Evolutionary conservation across 1,140 invertebrate genomes (phyloP), one percentile per base, ranked within the genome.

Genomic region (Drosophila biarmipes): DNA sequence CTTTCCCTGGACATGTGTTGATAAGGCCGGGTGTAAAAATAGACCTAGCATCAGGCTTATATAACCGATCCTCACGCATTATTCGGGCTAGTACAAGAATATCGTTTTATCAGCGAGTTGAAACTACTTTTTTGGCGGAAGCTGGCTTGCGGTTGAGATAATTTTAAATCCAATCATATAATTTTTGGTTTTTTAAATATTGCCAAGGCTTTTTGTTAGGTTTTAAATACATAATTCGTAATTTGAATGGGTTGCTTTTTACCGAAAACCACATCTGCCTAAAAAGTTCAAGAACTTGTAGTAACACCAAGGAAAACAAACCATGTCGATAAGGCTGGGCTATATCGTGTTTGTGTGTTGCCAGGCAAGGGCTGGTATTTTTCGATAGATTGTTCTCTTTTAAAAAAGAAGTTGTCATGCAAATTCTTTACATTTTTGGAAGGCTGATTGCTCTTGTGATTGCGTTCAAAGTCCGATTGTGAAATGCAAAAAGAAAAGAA

Each of bases 1-100:
- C 81, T 86, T 80, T 80, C 73, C 62, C 55, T 57, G 38, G n/a
- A 19, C 8, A n/a, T n/a, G 8, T 19, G 0, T 7, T 37, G 73
- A 85, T 85, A 78, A 78, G 45, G 37, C 29, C 11, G 10, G 4
- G 21, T 52, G 17, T 78, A 80, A 73, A 58, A 54, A 64, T 80
- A 80, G 72, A 48, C 49, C 14, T 53, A 24, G n/a, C 31, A 19
- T 14, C 37, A 14, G 53, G 29, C 27, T 71, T 62, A 51, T 62
- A 42, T 48, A 68, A 75, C 38, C 43, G 51, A 7, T 43, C 40
- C n/a, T 6, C 7, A 15, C 37, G 7, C n/a, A 1, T 27, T 15
- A 42, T 37, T 17, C 48, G 7, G 31, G 24, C 5, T 24, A 14
- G 14, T 14, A 21, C 2, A 12, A 12, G 24, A 24, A 15, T 15